Percentiles rank a stretch among this genome's conserved stretches.
Evolutionary conservation across 1,140 invertebrate species (phyloP).

Genomic region (Drosophila mojavensis): DNA sequence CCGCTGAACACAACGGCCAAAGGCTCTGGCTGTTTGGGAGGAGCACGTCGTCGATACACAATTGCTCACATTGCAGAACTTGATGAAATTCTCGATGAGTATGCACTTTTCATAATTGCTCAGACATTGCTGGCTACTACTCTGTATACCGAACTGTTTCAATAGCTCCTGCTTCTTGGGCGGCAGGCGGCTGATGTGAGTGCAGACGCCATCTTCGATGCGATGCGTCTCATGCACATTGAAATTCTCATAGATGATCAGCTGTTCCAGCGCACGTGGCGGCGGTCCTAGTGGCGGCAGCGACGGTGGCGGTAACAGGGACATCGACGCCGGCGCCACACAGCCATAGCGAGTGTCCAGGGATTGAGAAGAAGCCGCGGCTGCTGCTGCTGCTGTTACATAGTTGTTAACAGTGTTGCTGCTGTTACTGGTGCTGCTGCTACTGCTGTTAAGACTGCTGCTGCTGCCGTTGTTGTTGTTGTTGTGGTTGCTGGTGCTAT

Average conservation of each 20-base stretch:
- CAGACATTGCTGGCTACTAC: constrained; percentile 83
- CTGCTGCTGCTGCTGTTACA: constrained; percentile 44
- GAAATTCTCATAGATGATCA: constrained; percentile 82
- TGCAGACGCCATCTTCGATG: constrained; percentile 82
- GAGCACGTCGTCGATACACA: constrained; percentile 52
- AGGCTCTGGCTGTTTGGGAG: constrained; percentile 6
- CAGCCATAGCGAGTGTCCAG: constrained; percentile 60
- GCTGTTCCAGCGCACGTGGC: constrained; percentile 69
- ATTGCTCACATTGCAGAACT: constrained; percentile 84
- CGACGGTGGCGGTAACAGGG: constrained; percentile 43
- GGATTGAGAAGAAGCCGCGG: constrained; percentile 12
- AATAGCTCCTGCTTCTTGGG: constrained; percentile 84
- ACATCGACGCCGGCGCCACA: constrained; percentile 29
- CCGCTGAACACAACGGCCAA: constrained; percentile 47
- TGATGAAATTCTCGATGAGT: constrained; percentile 84
- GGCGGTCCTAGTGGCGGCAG: constrained; percentile 61
- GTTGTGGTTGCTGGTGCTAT: constrained; percentile 30
- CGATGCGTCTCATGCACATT: constrained; percentile 81
- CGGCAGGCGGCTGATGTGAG: constrained; percentile 81
- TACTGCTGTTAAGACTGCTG: constrained; percentile 37
- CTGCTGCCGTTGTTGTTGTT: constrained; percentile 36
- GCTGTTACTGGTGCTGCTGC: constrained; percentile 37
- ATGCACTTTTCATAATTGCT: constrained; percentile 84
- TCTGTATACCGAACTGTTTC: constrained; percentile 84
- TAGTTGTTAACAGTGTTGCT: constrained; percentile 45